A percentile compares a stretch with the other conserved stretches of the same genome.
Conservation (phyloP, 2,113 vertebrate genomes). For the Dasyprocta punctata region DNA sequence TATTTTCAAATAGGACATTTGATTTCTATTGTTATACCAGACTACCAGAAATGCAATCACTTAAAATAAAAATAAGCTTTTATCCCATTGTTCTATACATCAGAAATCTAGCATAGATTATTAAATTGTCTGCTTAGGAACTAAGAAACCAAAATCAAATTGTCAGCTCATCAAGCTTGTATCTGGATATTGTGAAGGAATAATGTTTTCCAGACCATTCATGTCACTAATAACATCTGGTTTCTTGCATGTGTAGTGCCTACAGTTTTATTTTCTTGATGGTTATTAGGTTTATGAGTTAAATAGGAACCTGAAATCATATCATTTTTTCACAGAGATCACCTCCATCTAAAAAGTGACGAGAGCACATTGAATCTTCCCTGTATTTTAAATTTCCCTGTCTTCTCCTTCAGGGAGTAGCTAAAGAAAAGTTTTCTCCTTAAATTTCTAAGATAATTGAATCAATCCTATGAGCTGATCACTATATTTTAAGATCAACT, state of each 20-base stretch:
- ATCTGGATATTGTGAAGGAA: not conserved
- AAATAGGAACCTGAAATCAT: not conserved
- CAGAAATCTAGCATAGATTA: not conserved
- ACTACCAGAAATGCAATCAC: not conserved
- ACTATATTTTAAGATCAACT: not conserved
- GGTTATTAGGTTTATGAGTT: not conserved
- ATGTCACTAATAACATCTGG: not conserved
- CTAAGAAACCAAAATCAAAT: not conserved
- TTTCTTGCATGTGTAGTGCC: not conserved
- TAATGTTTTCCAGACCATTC: not conserved
- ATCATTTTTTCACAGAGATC: not conserved
- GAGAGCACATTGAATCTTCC: accelerated
- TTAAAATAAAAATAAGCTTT: not conserved
- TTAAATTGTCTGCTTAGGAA: not conserved
- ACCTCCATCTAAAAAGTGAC: not conserved
- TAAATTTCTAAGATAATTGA: not conserved
- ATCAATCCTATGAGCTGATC: not conserved
- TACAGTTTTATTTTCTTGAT: not conserved
- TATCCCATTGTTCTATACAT: not conserved
- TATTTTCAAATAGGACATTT: not conserved
- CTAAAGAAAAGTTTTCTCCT: not conserved
- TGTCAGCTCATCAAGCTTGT: not conserved
- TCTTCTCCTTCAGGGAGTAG: not conserved
- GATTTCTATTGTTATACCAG: not conserved
- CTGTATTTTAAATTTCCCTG: not conserved